These are phyloP conservation scores for Masnerella sp. DNA, from an alignment of 2,888 invertebrate genomes.

Conservation along the genomic window DNA sequence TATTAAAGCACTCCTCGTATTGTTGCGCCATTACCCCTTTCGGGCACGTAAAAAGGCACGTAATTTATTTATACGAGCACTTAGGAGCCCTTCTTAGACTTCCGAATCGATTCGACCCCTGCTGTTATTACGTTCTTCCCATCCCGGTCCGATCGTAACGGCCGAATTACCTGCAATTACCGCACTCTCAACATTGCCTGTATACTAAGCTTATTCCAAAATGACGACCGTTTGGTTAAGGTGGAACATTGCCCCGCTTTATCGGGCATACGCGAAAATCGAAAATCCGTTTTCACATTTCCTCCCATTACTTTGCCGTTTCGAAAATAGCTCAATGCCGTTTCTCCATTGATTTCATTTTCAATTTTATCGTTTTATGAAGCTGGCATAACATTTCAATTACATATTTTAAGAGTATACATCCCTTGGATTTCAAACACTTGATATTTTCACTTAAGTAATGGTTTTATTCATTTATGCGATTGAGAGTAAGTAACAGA, in stretches of 20 bases:
- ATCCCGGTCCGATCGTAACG: slow-evolving; percentile 42
- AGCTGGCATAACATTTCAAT: slow-evolving; percentile 13
- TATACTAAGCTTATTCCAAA: slow-evolving; percentile 35
- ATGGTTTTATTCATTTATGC: too few species aligned
- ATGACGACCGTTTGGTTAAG: slow-evolving; percentile 32
- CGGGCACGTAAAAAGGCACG: slow-evolving; percentile 50
- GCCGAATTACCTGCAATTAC: slow-evolving; percentile 50
- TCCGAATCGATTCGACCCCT: slow-evolving; percentile 43
- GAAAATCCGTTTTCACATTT: slow-evolving; percentile 35
- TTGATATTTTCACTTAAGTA: too few species aligned
- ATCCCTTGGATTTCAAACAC: too few species aligned
- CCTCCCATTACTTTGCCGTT: slow-evolving; percentile 7
- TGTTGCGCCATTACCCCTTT: slow-evolving; percentile 45
- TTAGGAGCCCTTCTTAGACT: slow-evolving; percentile 53
- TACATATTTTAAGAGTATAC: too few species aligned
- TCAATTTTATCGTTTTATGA: slow-evolving; percentile 10
- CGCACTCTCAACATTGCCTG: slow-evolving; percentile 37
- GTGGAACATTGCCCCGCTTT: slow-evolving; percentile 12
- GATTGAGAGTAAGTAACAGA: too few species aligned
- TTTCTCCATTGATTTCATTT: neutral
- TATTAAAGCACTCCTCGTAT: slow-evolving; percentile 36
- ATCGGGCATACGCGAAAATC: slow-evolving; percentile 15
- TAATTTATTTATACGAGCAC: slow-evolving; percentile 60
- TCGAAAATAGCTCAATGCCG: neutral
- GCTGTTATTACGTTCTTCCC: slow-evolving; percentile 51